Evolutionary conservation across 2,888 invertebrate species (phyloP), one percentile per base, ranked within the genome.

Genomic region (Balanococcus diminutus): DNA sequence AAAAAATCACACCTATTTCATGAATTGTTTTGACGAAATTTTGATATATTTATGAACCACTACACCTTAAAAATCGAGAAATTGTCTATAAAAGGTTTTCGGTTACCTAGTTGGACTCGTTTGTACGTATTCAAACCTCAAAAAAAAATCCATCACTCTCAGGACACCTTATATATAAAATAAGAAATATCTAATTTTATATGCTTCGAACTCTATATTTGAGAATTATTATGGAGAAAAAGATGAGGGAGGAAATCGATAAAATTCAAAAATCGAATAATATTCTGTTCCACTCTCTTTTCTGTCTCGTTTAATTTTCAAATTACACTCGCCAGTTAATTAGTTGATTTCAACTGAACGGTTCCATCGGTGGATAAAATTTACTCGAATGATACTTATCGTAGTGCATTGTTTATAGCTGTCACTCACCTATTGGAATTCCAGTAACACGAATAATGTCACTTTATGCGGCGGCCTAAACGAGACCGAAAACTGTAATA

Each of bases 391-490:
- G 61, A 67, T 67, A 67, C 61, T 67, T 28, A 67, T 67, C 61
- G 61, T 28, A 25, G 28, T 8, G 5, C 11, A 28, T 81, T 36
- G 42, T 36, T 83, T 83, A 16, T 39, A 83, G 83, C 83, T 83
- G 61, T 83, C 83, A 25, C 14, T 83, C 32, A 56, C 19, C n/a
- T 28, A 51, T n/a, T 83, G 83, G 83, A 83, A 83, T 61, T 9
- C 56, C 19, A 83, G 9, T 83, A 5, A n/a, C 31, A 83, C 83
- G 2, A 16, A 67, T 61, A 83, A 56, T 31, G 67, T 22, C 31
- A 83, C 61, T 22, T 22, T 31, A 32, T 19, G 32, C 25, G 28
- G 51, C 32, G 6, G 32, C n/a, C 19, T 32, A 31, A 75, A 75
- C 36, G 75, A 75, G 36, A 75, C 75, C 22, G 32, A 32, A 75